These are phyloP conservation scores for Halictus rubicundus DNA, from an alignment of 1,140 invertebrate genomes.

Conservation along the genomic window DNA sequence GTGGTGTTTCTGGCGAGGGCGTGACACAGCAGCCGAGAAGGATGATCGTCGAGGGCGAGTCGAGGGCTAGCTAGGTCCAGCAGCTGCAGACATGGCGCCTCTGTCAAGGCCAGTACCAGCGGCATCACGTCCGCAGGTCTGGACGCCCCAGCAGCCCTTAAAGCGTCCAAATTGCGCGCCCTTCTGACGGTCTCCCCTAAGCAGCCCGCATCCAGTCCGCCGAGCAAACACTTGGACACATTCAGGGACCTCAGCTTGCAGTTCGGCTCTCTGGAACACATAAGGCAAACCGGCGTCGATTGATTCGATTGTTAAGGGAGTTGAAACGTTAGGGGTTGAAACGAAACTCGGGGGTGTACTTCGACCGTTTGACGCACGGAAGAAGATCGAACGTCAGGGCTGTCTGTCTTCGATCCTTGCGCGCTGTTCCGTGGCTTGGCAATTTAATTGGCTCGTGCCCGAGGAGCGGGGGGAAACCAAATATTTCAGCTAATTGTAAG, in stretches of 20 bases:
- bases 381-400: too few species aligned
- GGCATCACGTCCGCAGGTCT: constrained; percentile 79
- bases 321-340: too few species aligned
- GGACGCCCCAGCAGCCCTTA: constrained; percentile 81
- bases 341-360: too few species aligned
- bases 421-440: too few species aligned
- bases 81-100: constrained; percentile 81
- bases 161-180: constrained; percentile 79
- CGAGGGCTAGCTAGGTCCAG: constrained; percentile 81
- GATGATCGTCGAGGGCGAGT: constrained; percentile 81
- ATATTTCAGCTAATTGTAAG: too few species aligned
- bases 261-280: constrained; percentile 71
- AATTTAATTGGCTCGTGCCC: too few species aligned
- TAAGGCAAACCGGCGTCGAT: constrained; percentile 17
- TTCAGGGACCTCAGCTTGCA: constrained; percentile 81
- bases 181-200: constrained; percentile 81
- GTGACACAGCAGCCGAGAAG: constrained; percentile 81
- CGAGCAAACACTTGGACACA: constrained; percentile 80
- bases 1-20: constrained; percentile 80
- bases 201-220: constrained; percentile 81
- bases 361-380: too few species aligned
- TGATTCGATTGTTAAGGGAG: constrained; percentile 18
- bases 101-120: constrained; percentile 80
- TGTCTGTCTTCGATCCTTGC: too few species aligned
- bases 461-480: too few species aligned